Evolutionary conservation across 30 jellyfish, hydroid and myxozoan species (phyloP), one percentile per base, ranked within the genome.

Genomic region (Turritopsis rubra): DNA sequence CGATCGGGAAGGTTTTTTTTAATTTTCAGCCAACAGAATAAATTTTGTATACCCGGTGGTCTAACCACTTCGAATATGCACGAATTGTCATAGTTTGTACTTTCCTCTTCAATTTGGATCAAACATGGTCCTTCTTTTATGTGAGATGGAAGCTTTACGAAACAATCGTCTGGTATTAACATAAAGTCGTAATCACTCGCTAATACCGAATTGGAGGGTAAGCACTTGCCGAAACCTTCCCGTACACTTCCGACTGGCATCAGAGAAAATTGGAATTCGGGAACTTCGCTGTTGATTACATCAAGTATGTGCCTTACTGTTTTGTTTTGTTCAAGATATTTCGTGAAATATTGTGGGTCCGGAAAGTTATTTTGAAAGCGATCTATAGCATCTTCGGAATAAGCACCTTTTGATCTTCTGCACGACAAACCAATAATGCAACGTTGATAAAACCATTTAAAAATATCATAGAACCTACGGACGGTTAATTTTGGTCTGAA

Each of bases 171-270:
- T 18, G 92, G 87, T n/a, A 85, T 65, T 3, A 85, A 28, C 87
- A 85, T 85, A 31, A 85, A 25, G 85, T 85, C 92, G 70, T 52
- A 75, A 52, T 85, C 92, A 52, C 87, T 75, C 19, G 92, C 87
- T 0, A 85, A 82, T 19, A 71, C 87, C 24, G 92, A 65, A 17
- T 86, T 85, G 27, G 92, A 85, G 25, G 92, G 92, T 13, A 75
- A 53, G 24, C 71, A 19, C 28, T 85, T 85, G 0, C 92, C 92
- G 53, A 78, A 78, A 8, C 92, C 92, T 41, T 85, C 92, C 27
- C 92, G 71, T 5, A 75, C 52, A 70, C 92, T 85, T 24, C 92
- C 92, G 54, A 86, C 52, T 65, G 92, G 92, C 28, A 85, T 25
- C n/a, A 85, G 66, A 7, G 77, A 68, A 1, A 68, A 68, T 68